A percentile compares a stretch with the other conserved stretches of the same genome.
These are phyloP conservation scores for Pseudochaenichthys georgianus DNA, from an alignment of 2,797 vertebrate species.

Conservation along the genomic window DNA sequence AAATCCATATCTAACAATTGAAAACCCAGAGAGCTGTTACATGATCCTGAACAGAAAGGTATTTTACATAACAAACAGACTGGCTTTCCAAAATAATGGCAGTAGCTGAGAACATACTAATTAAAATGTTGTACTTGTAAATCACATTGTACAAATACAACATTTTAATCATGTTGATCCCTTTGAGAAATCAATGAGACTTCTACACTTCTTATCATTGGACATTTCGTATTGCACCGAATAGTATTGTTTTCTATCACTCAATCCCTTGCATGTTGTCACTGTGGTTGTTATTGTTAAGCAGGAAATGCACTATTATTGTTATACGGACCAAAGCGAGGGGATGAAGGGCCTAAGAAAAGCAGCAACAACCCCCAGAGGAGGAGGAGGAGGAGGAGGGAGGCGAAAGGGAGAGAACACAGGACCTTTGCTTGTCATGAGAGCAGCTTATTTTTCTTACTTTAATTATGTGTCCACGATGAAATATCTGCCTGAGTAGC, in stretches of 20 bases:
- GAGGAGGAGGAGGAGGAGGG: constrained; percentile 12
- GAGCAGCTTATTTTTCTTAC: constrained; percentile 57
- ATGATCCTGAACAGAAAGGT: background rate
- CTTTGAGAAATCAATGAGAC: background rate
- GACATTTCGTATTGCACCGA: constrained; percentile 46
- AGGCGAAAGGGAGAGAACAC: background rate
- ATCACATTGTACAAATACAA: background rate
- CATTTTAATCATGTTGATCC: background rate
- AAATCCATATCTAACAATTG: background rate
- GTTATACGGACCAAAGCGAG: constrained; percentile 36
- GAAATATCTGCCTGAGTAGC: constrained; percentile 58
- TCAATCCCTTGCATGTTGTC: constrained; percentile 15
- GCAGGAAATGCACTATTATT: constrained; percentile 74
- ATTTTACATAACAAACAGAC: background rate
- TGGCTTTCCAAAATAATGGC: background rate
- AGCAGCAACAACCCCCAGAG: constrained; percentile 37
- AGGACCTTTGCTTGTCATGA: constrained; percentile 55
- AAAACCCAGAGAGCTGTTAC: background rate
- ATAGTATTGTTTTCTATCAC: constrained; percentile 16
- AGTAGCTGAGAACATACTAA: background rate
- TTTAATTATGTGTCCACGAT: constrained; percentile 71
- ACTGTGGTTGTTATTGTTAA: constrained; percentile 59
- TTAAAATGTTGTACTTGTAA: background rate
- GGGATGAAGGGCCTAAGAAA: constrained; percentile 43
- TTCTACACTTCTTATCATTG: constrained; percentile 13